Evolutionary conservation across 2,888 invertebrate species (phyloP), one percentile per base, ranked within the genome.

Genomic region (Lamproptera curius): DNA sequence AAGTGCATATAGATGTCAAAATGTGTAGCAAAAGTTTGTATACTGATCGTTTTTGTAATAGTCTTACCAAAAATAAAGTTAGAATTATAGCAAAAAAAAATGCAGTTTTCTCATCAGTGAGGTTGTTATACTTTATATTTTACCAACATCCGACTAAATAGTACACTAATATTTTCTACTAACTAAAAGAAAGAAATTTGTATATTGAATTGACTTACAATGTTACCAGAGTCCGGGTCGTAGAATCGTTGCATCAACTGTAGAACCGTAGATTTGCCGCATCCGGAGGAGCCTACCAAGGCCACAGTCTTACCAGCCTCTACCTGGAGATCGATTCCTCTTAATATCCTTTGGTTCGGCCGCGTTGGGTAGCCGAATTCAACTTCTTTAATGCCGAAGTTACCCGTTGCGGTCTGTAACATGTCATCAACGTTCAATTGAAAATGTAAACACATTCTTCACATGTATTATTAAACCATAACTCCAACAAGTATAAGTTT

Each of bases 361-460:
- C 96, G 88, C 0, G 94, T 93, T 0, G 97, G 96, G 73, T 97
- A 97, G 56, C 91, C 89, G 75, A 96, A 97, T 61, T 91, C 89
- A 0, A 94, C 89, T 45, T 93, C 89, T 43, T 91, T 90, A 56
- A 94, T 89, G 37, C 84, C 84, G 53, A 95, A 91, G 46, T 91
- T 89, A 0, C 95, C 95, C 16, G 91, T 86, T 1, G 90, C 85
- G 52, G 83, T 76, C 89, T 92, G 59, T 2, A 31, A 17, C 4
- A 15, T 11, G 23, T 15, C 34, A 35, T 17, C 8, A 33, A n/a
- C n/a, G n/a, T n/a, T n/a, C n/a, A n/a, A n/a, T n/a, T n/a, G n/a
- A n/a, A n/a, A n/a, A n/a, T n/a, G n/a, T n/a, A n/a, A n/a, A n/a
- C n/a, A n/a, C n/a, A n/a, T n/a, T n/a, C 20, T 20, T 3, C 20